A percentile compares a stretch with the other conserved stretches of the same genome.
Evolutionary conservation across 2,113 vertebrate genomes (phyloP).

Genomic region (Varanus komodoensis): DNA sequence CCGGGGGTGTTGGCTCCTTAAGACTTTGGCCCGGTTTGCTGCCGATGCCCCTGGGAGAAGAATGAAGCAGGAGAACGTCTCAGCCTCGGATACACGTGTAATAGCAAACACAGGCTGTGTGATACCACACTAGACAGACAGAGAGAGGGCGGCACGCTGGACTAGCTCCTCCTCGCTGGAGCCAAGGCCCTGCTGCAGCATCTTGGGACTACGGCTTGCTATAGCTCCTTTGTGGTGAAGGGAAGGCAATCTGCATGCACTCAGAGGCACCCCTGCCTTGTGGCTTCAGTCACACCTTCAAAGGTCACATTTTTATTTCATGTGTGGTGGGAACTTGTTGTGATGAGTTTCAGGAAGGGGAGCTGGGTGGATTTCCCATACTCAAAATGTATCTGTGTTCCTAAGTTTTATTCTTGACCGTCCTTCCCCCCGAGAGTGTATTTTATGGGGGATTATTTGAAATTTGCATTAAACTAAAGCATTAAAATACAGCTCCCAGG

Average conservation of each 20-base stretch:
- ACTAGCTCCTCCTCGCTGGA: background rate
- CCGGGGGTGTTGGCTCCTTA: too few relatives aligned
- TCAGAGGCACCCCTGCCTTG: background rate
- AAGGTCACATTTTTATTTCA: background rate
- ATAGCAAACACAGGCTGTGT: too few relatives aligned
- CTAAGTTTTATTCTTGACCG: too few relatives aligned
- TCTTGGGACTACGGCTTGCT: background rate
- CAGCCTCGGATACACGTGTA: too few relatives aligned
- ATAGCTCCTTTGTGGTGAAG: background rate
- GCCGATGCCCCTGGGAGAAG: too few relatives aligned
- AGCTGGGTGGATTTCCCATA: background rate
- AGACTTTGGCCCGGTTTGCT: too few relatives aligned
- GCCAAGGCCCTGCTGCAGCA: background rate
- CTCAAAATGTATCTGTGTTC: background rate
- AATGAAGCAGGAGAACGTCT: too few relatives aligned
- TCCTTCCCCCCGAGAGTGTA: background rate
- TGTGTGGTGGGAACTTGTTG: background rate
- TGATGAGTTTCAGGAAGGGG: background rate
- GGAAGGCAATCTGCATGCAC: background rate
- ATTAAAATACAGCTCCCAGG: background rate
- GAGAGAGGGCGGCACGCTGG: too few relatives aligned
- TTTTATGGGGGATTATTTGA: background rate
- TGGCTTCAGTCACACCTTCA: background rate
- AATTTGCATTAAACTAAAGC: too few relatives aligned
- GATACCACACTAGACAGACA: too few relatives aligned